Evolutionary conservation across 1,140 invertebrate genomes (phyloP), one percentile per base, ranked within the genome.

Genomic region (Phortica variegata): DNA sequence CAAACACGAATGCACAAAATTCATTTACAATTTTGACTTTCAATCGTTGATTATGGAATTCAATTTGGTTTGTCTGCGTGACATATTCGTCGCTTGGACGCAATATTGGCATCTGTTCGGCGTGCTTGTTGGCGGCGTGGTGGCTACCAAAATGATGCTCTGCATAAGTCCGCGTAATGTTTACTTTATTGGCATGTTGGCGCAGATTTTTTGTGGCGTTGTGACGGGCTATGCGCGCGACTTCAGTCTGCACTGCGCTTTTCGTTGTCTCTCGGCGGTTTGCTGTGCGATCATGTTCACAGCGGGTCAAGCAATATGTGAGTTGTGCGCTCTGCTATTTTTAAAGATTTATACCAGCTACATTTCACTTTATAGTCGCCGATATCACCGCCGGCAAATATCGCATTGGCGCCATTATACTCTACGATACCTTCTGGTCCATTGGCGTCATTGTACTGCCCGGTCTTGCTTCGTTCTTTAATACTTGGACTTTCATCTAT

Each of bases 51-150:
- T 75, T 13, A 73, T 75, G 62, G 57, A 77, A 52, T 78, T 73
- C 48, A 63, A 78, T 58, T 49, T 78, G 56, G 72, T 77, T n/a
- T 78, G 77, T 29, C 47, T 76, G 18, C 47, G 70, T 9, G 74
- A 73, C 41, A 77, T 77, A 15, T 73, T 78, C 19, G 57, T 78
- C 17, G 75, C 77, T 2, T 75, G 75, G 56, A 77, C 76, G 2
- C 77, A 78, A 54, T 77, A 65, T 38, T 78, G 77, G 68, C 77
- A 78, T 71, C 60, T 78, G 47, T 76, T 77, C 18, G 77, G 77
- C 2, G 76, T 78, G 3, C 61, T 78, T 3, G 58, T 77, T 5
- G 77, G 77, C 9, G 77, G 77, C 13, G 58, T 78, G 0, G 9
- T 69, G 26, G 76, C 65, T 20, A 77, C 74, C 31, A 73, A 76